Base-by-base conservation (phyloP, 1,140 invertebrate genomes). In the Drosophila parvula region DNA sequence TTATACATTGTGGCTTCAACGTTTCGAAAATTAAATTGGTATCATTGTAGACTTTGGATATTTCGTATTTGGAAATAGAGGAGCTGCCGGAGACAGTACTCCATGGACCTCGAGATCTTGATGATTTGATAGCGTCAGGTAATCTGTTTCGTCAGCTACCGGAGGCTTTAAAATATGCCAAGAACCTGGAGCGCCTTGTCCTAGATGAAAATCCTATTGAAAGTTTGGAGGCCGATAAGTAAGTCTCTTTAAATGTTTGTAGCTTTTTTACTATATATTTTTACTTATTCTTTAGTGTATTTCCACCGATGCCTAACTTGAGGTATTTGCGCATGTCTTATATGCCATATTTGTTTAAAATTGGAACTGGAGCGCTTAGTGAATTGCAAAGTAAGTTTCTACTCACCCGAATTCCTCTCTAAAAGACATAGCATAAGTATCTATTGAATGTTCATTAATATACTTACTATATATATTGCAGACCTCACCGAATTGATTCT, bases 121-220 rank as follows among this genome's bases (percentile, higher is more conserved):
- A 94, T 64, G 93, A 92, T n/a, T 84, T 97, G 22, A 93, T 96
- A 82, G 83, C 97, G 32, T 94, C 94, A n/a, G 94, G 94, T 61
- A 97, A 97, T 91, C 68, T 93, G 8, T 94, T 97, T 8, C 88
- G 80, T 0, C 81, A 91, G 12, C 80, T 96, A 2, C 96, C 96
- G 0, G 81, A 92, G 5, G 93, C 94, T n/a, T 79, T 97, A 2
- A 91, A 92, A 4, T 93, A 94, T 50, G 94, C 94, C 0, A 92
- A 92, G 41, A 93, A 93, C 30, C 89, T 97, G 38, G 90, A 94
- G 32, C 93, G 90, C 14, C 89, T 97, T 0, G 93, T 94, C 38
- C 79, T 97, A 6, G 94, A 96, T 77, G 94, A 95, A 44, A 97
- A 96, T 92, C 95, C 94, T 0, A 94, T 96, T 47, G 81, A 89